Percentiles rank a stretch among this genome's conserved stretches.
Evolutionary conservation across 2,888 invertebrate genomes (phyloP).

Genomic region (Eurytoma adleriae): DNA sequence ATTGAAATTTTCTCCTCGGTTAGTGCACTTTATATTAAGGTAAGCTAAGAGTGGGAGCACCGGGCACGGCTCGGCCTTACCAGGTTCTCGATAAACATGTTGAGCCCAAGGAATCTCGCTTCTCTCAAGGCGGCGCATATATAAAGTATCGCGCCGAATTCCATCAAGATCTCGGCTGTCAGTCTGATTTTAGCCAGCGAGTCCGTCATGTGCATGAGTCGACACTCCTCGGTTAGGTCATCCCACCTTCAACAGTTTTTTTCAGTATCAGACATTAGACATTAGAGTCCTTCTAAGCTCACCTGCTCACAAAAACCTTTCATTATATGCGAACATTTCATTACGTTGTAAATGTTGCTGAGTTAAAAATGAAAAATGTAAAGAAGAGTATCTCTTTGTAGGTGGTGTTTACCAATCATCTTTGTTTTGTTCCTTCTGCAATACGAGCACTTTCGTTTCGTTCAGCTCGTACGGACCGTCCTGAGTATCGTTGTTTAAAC

Average conservation of each 20-base stretch:
- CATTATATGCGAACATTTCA: neutral
- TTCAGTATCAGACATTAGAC: neutral
- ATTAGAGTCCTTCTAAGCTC: neutral
- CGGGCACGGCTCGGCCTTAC: conserved; percentile 78
- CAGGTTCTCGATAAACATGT: conserved; percentile 96
- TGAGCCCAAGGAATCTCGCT: conserved; percentile 92
- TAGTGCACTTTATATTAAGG: too few relatives aligned
- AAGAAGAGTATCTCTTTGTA: too few relatives aligned
- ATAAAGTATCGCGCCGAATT: conserved; percentile 90
- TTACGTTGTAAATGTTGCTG: neutral
- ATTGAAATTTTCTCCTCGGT: conserved; percentile 31
- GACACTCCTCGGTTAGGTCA: conserved; percentile 83
- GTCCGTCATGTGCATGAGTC: conserved; percentile 82
- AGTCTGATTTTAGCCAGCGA: conserved; percentile 84
- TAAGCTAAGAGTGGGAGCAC: too few relatives aligned
- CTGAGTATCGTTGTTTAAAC: neutral
- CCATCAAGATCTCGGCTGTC: conserved; percentile 86
- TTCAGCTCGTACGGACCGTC: neutral
- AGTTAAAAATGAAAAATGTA: too few relatives aligned
- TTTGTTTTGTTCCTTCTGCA: conserved; percentile 71
- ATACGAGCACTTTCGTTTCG: neutral
- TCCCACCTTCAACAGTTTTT: conserved; percentile 79
- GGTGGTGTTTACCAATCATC: conserved; percentile 77
- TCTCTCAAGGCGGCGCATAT: conserved; percentile 90
- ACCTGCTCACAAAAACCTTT: neutral